Base-by-base conservation (phyloP, 2,113 vertebrate species). In the Cynoglossus semilaevis region DNA sequence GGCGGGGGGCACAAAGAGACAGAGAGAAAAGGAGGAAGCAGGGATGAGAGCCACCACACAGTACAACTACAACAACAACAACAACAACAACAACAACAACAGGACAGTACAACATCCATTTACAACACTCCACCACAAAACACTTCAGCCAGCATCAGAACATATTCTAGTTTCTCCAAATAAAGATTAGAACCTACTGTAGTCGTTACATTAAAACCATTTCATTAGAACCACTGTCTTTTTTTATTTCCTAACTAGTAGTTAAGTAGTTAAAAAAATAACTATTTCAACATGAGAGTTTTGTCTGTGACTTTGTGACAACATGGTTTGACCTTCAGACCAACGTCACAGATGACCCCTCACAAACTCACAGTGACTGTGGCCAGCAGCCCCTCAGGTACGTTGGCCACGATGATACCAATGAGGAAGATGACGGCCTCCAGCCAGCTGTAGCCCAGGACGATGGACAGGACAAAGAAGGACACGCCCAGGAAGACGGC, bases 381-480 rank as follows among this genome's bases (percentile, higher is more conserved):
- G 64, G 94, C 94, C 89, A 96, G 91, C 51, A 95, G 90, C 0
- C 94, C 94, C 74, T 96, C 94, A 0, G 94, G 94, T 35, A 96
- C 94, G 17, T 96, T 96, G 46, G 94, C 94, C 10, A 95, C 94
- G 2, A 96, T 96, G 89, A 96, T 96, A 36, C 94, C 94, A 1
- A 96, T 96, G 81, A 96, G 94, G 89, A 96, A 96, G 85, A 96
- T 96, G 80, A 96, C 94, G 0, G 93, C 94, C 67, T 95, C 94
- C 1, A 96, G 89, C 94, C 94, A 96, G 72, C 0, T 13, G 67
- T 95, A 95, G 1, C 94, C 93, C 17, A 95, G 89, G 18, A 92
- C 80, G 75, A 94, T 79, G 2, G 94, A 93, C 53, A 94, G 91
- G 69, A 95, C 22, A 74, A 95, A 95, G 88, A 94, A 94, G 80